These are phyloP conservation scores for Turritopsis rubra DNA, from an alignment of 30 jellyfish, hydroid and myxozoan species.

Conservation along the genomic window DNA sequence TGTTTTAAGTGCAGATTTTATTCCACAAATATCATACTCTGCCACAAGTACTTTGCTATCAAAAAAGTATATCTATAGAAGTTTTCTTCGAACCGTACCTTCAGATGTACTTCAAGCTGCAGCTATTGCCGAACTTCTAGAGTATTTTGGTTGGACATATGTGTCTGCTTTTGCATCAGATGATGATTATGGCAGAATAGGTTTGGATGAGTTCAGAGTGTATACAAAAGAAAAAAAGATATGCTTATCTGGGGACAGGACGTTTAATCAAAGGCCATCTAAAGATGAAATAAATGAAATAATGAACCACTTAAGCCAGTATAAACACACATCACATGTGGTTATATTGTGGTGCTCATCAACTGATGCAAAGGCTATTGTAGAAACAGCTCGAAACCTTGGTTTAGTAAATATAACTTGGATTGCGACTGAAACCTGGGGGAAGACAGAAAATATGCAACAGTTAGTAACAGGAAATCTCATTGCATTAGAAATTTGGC, in stretches of 20 bases:
- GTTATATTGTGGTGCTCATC: conserved; percentile 75
- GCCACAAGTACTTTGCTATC: conserved; percentile 65
- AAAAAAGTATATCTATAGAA: conserved; percentile 40
- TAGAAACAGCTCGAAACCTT: conserved; percentile 20
- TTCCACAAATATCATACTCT: conserved; percentile 83
- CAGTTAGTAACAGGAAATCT: not conserved
- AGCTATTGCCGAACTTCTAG: conserved; percentile 53
- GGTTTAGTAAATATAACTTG: conserved; percentile 51
- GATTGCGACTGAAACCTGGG: conserved; percentile 68
- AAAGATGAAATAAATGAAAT: conserved; percentile 19
- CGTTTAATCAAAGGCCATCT: conserved; percentile 19
- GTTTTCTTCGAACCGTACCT: conserved; percentile 82
- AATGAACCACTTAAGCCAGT: conserved; percentile 10
- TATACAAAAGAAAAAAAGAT: conserved; percentile 33
- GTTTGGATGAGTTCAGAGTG: conserved; percentile 48
- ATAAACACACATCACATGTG: conserved; percentile 42
- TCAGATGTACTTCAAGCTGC: conserved; percentile 69
- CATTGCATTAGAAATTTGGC: conserved; percentile 1
- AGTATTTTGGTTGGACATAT: conserved; percentile 62
- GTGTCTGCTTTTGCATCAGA: conserved; percentile 71
- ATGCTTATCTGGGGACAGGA: conserved; percentile 46
- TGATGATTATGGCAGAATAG: conserved; percentile 84
- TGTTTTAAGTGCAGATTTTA: conserved; percentile 38
- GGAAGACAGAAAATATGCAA: conserved; percentile 6
- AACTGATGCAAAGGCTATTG: conserved; percentile 47